These are phyloP conservation scores for Heliopora coerulea DNA, from an alignment of 92 coral and sea anemone genomes.

Conservation along the genomic window DNA sequence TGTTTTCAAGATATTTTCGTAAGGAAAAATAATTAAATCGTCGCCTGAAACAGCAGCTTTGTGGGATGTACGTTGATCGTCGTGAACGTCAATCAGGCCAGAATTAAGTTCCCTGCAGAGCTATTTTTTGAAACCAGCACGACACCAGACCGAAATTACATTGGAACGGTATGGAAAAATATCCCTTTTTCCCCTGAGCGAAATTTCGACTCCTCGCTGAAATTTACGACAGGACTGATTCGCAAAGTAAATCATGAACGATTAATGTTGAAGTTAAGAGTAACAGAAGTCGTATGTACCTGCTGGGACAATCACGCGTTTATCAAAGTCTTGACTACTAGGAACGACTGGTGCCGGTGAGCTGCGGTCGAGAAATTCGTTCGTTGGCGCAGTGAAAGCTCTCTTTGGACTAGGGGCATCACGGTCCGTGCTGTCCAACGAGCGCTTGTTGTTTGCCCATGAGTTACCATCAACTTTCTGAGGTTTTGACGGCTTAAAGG, in stretches of 20 bases:
- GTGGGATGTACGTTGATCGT: slow-evolving; percentile 39
- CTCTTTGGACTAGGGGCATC: slow-evolving; percentile 93
- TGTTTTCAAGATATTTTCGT: slow-evolving; percentile 10
- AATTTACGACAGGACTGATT: too few relatives aligned
- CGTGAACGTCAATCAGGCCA: slow-evolving; percentile 10
- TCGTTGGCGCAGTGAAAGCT: slow-evolving; percentile 75
- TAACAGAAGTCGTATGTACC: slow-evolving; percentile 53
- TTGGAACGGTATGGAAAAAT: neutral
- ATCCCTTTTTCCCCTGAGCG: neutral
- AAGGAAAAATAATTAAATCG: slow-evolving; percentile 37
- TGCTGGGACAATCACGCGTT: slow-evolving; percentile 97
- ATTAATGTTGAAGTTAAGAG: too few relatives aligned
- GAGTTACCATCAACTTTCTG: slow-evolving; percentile 56
- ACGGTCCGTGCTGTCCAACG: slow-evolving; percentile 74
- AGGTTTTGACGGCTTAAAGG: slow-evolving; percentile 86
- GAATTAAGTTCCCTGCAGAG: neutral
- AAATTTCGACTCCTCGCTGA: too few relatives aligned
- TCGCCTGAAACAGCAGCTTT: slow-evolving; percentile 35
- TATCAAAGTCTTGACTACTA: slow-evolving; percentile 85
- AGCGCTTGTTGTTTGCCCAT: slow-evolving; percentile 76
- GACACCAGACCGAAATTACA: slow-evolving; percentile 3
- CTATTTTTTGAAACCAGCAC: slow-evolving; percentile 13
- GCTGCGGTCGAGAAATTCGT: slow-evolving; percentile 88
- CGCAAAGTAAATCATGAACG: too few relatives aligned
- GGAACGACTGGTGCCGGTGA: slow-evolving; percentile 92